phyloP scores from a whole-genome alignment of 2,113 vertebrate species.

The Esox niger region DNA sequence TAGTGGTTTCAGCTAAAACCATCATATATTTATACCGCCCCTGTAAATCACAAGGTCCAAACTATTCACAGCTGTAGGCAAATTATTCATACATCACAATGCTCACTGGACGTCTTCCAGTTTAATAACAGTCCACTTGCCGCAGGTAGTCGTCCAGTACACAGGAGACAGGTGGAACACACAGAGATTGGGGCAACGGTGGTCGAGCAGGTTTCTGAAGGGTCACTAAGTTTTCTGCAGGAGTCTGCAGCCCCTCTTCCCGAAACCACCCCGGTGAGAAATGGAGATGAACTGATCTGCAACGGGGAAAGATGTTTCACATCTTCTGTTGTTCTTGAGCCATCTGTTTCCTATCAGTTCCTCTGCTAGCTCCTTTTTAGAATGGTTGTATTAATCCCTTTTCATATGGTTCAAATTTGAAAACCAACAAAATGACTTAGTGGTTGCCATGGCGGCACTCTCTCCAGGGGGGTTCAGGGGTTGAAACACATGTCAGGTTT shows the following conservation, averaged over 20 bases:
- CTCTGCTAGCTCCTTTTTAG: constrained; percentile 28
- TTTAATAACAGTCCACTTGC: too few species aligned
- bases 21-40: constrained; percentile 38
- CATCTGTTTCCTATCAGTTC: constrained; percentile 49
- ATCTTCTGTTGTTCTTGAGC: constrained; percentile 28
- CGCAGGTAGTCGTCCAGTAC: too few species aligned
- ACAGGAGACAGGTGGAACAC: too few species aligned
- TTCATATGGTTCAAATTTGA: constrained; percentile 44
- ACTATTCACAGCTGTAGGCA: constrained; percentile 46
- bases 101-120: constrained; percentile 5
- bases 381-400: constrained; percentile 40
- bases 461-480: constrained; percentile 30
- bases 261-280: neutral
- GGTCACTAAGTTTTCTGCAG: neutral
- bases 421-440: constrained; percentile 27
- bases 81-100: constrained; percentile 52
- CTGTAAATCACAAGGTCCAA: constrained; percentile 59
- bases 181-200: too few species aligned
- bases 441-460: constrained; percentile 42
- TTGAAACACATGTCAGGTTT: constrained; percentile 38
- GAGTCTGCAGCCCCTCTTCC: neutral
- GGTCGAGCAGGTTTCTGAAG: too few species aligned
- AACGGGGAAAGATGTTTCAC: constrained; percentile 10
- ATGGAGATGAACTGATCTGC: constrained; percentile 16
- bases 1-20: constrained; percentile 55